Evolutionary conservation across 2,797 vertebrate genomes (phyloP).

Genomic region (Phataginus tricuspis): DNA sequence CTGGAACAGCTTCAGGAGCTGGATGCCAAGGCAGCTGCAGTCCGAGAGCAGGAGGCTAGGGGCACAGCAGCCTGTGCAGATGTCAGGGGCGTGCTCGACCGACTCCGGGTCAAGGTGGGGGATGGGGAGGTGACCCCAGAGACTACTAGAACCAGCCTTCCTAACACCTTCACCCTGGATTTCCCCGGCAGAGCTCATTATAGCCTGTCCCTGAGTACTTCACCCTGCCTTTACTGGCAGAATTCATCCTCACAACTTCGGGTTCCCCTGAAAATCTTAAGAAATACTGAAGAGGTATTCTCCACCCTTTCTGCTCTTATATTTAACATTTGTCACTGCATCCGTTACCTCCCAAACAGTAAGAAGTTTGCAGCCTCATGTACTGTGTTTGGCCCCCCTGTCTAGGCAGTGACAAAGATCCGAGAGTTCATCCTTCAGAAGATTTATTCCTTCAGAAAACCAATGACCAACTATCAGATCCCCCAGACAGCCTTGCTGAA

Average conservation of each 20-base stretch:
- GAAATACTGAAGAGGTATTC: neutral
- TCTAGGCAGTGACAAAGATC: conserved; percentile 95
- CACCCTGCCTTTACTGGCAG: neutral
- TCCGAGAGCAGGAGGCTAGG: conserved; percentile 95
- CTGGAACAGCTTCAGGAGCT: conserved; percentile 96
- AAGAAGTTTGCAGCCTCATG: neutral
- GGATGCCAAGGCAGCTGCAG: conserved; percentile 95
- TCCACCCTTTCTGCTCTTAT: neutral
- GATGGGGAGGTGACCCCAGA: neutral
- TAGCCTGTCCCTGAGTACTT: neutral
- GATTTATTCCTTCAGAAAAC: conserved; percentile 95
- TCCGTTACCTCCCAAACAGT: fast-evolving
- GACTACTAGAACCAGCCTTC: neutral
- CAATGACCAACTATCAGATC: conserved; percentile 98
- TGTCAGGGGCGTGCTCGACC: conserved; percentile 94
- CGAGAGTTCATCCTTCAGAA: conserved; percentile 96
- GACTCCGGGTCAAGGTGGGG: conserved; percentile 93
- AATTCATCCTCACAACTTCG: neutral
- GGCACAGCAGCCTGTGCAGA: conserved; percentile 95
- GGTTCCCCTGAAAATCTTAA: neutral
- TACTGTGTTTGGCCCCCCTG: neutral
- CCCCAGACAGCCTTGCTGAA: conserved; percentile 96
- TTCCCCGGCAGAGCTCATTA: neutral
- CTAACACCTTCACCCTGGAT: neutral
- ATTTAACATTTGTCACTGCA: neutral